These are phyloP conservation scores for Tricholaema leucomelas DNA, from an alignment of 2,113 vertebrate species.

Conservation along the genomic window DNA sequence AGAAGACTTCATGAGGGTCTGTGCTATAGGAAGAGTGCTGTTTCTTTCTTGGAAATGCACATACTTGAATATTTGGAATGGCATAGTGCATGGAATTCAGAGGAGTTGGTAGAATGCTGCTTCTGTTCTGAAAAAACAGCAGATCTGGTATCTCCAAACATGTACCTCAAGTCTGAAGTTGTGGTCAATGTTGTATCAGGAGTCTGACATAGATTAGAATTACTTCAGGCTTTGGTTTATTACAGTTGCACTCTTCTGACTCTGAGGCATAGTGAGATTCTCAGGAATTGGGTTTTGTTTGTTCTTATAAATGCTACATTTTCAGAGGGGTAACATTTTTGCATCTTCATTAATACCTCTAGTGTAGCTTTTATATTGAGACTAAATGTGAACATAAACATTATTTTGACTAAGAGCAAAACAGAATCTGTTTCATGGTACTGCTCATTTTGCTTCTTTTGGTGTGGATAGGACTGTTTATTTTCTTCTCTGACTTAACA, in stretches of 20 bases:
- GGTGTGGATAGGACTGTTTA: not conserved
- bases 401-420: not conserved
- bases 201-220: not conserved
- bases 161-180: not conserved
- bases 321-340: not conserved
- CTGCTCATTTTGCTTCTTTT: not conserved
- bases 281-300: not conserved
- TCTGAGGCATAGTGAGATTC: not conserved
- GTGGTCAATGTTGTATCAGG: not conserved
- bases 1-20: not conserved
- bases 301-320: not conserved
- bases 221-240: not conserved
- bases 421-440: not conserved
- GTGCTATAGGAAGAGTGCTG: not conserved
- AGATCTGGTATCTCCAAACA: not conserved
- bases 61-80: not conserved
- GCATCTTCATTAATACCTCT: not conserved
- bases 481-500: not conserved
- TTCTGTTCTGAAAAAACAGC: not conserved
- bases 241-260: not conserved
- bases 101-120: not conserved
- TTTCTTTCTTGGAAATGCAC: slow-evolving; percentile 16
- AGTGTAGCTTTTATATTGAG: not conserved
- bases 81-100: not conserved
- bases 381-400: not conserved